A percentile compares a stretch with the other conserved stretches of the same genome.
Conservation (phyloP, 2,888 invertebrate species). For the Petrolisthes manimaculis region DNA sequence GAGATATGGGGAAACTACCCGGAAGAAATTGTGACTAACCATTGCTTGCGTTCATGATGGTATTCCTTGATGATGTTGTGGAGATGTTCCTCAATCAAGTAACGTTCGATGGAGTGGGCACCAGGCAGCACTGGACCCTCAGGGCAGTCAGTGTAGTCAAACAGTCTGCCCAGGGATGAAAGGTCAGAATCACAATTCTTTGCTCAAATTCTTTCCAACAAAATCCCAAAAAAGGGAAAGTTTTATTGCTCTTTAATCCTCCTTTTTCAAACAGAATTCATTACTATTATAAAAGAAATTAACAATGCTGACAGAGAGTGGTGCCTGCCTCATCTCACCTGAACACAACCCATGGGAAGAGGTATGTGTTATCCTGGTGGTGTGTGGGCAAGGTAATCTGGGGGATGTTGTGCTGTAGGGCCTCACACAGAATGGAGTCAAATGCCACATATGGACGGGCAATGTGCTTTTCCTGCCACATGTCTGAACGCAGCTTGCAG, state of each 20-base stretch:
- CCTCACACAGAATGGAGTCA: slow-evolving; percentile 94
- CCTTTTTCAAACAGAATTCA: no score
- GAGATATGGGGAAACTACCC: no score
- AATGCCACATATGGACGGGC: slow-evolving; percentile 95
- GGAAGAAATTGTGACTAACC: slow-evolving; percentile 71
- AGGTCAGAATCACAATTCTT: not conserved
- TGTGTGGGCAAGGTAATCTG: slow-evolving; percentile 92
- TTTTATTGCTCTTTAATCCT: no score
- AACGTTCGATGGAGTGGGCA: slow-evolving; percentile 96
- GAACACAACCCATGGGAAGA: slow-evolving; percentile 94
- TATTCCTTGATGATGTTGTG: slow-evolving; percentile 92
- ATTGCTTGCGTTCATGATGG: slow-evolving; percentile 91
- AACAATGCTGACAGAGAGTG: no score
- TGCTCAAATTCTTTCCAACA: no score
- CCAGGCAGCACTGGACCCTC: slow-evolving; percentile 86
- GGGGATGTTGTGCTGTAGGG: slow-evolving; percentile 94
- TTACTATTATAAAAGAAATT: no score
- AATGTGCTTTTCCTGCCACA: slow-evolving; percentile 98
- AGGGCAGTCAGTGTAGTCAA: slow-evolving; percentile 98
- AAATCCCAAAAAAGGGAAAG: no score
- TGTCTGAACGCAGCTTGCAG: slow-evolving; percentile 89
- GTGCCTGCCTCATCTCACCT: slow-evolving; percentile 68
- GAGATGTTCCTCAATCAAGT: slow-evolving; percentile 96
- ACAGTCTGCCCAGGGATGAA: slow-evolving; percentile 77
- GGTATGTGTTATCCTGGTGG: slow-evolving; percentile 89